Base-by-base conservation (phyloP, 1,140 invertebrate genomes). In the Apis mellifera region DNA sequence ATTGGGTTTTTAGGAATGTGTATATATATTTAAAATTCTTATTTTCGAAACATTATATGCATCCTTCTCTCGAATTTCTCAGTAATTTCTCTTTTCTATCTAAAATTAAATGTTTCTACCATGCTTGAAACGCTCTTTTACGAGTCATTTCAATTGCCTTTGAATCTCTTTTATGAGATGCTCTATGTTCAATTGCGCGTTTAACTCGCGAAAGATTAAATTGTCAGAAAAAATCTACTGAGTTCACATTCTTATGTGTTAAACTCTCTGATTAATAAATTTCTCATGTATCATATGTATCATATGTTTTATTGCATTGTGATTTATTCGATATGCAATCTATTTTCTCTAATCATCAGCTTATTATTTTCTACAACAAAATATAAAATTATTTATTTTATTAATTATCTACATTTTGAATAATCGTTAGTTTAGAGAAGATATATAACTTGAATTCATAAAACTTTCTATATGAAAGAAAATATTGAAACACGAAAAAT, bases 101-200 rank as follows among this genome's bases (percentile, higher is more conserved):
- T 15, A n/a, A 73, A 59, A 59, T 73, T 59, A 73, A 73, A 73
- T 55, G 55, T 59, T 55, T n/a, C 32, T n/a, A n/a, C 32, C 9
- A 21, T 17, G 7, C 21, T 42, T n/a, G 71, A 42, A 59, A 73
- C 32, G 15, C 21, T 59, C 15, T 15, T 21, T 19, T 23, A 11
- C 48, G 68, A 23, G 68, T 3, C 48, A 4, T 70, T 70, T 23
- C n/a, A 52, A 70, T 70, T 70, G 48, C 19, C 42, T 70, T 70
- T 70, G 48, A 52, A 52, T 52, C 48, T 52, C 68, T 9, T 52
- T 73, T 59, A 73, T 12, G 71, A 59, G 71, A 42, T 23, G 42
- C 71, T 32, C 32, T 8, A 12, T 19, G 71, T 59, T 59, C 55
- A 73, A 73, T 73, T 73, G 71, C 19, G 55, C 55, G 26, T 73